Evolutionary conservation across 1,140 invertebrate genomes (phyloP).

Genomic region (Oryctes rhinoceros): DNA sequence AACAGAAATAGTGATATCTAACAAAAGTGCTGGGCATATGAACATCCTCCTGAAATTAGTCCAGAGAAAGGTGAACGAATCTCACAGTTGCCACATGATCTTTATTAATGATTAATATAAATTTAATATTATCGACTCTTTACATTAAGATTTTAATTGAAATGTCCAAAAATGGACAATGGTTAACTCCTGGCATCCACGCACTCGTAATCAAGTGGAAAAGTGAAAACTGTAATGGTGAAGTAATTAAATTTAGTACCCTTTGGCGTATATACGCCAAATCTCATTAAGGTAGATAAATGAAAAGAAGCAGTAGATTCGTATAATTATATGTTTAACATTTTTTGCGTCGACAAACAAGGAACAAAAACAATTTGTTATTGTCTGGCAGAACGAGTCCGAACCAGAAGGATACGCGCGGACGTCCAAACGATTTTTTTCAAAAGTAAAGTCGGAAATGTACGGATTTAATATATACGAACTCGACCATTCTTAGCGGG

Average conservation of each 20-base stretch:
- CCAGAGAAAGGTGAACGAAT: neutral
- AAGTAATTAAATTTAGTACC: constrained; percentile 24
- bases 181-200: neutral
- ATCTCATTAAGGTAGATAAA: constrained; percentile 27
- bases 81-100: neutral
- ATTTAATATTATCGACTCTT: neutral
- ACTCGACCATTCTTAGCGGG: neutral
- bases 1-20: no score
- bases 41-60: no score
- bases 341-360: neutral
- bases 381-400: neutral
- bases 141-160: constrained; percentile 28
- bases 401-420: neutral
- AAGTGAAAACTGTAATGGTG: constrained; percentile 29
- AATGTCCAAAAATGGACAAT: constrained; percentile 2
- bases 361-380: neutral
- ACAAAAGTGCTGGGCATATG: no score
- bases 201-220: constrained; percentile 2
- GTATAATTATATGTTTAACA: constrained; percentile 22
- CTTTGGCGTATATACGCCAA: constrained; percentile 13
- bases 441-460: neutral
- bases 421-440: neutral
- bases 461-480: neutral
- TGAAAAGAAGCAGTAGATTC: neutral
- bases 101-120: constrained; percentile 11